Conservation (phyloP, 1,140 invertebrate genomes). For the Heliconius congener region DNA sequence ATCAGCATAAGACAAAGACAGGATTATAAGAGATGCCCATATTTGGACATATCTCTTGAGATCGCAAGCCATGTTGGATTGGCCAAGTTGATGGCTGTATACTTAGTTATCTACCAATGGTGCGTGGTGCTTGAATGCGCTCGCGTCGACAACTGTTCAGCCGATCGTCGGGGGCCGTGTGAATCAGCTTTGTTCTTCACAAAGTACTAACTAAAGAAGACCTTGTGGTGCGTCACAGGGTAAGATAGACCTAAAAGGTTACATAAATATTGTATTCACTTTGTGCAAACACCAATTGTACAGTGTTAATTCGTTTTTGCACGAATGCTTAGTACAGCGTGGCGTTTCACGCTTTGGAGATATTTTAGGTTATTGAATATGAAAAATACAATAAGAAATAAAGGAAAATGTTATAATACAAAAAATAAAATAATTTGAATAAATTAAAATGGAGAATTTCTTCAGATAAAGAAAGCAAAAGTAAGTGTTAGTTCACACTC, state of each 20-base stretch:
- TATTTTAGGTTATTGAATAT: too few species aligned
- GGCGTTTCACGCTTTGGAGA: neutral
- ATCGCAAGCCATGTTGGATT: slow-evolving; percentile 60
- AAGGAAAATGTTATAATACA: too few species aligned
- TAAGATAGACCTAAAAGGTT: slow-evolving; percentile 28
- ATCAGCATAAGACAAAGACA: slow-evolving; percentile 50
- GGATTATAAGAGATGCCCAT: slow-evolving; percentile 52
- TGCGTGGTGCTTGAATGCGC: slow-evolving; percentile 65
- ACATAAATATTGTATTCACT: slow-evolving; percentile 7
- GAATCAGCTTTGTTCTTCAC: slow-evolving; percentile 64
- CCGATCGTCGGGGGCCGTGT: slow-evolving; percentile 57
- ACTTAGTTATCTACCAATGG: slow-evolving; percentile 52
- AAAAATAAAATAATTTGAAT: too few species aligned
- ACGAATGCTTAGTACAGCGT: neutral
- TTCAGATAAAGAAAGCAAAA: too few species aligned
- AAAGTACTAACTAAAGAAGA: slow-evolving; percentile 44
- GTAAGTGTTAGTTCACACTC: too few species aligned
- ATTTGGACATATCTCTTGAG: slow-evolving; percentile 48
- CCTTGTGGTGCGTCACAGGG: slow-evolving; percentile 44
- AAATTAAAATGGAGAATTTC: too few species aligned
- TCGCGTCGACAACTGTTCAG: slow-evolving; percentile 64
- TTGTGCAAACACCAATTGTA: neutral
- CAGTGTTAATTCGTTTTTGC: neutral
- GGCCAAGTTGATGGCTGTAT: slow-evolving; percentile 34
- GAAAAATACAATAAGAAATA: too few species aligned